Base-by-base conservation (phyloP, 2,888 invertebrate species). In the Philopedon plagiatum region DNA sequence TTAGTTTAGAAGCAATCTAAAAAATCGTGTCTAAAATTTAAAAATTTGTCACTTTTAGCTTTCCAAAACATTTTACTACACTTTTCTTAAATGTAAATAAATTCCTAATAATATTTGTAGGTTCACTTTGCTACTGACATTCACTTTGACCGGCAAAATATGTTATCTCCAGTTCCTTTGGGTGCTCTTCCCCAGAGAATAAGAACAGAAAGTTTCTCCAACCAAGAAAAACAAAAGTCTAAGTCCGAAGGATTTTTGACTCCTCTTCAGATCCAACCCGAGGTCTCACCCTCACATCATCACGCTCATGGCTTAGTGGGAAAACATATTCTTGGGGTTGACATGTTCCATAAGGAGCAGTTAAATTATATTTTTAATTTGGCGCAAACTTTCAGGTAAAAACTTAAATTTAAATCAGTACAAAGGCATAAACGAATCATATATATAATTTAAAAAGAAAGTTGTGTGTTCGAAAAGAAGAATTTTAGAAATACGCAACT, bases 301-400 rank as follows among this genome's bases (percentile, higher is more conserved):
- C 51, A 80, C 41, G 83, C 86, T 81, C 88, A 89, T 68, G 87
- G 87, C 0, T 83, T 93, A 23, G 86, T 88, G 41, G 93, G 94
- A 2, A 94, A 94, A 83, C 94, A 95, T 83, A 89, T 99, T 73
- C 86, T 99, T 0, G 90, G 93, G 0, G 97, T 96, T 0, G 93
- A 93, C 79, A 91, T 92, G 85, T 97, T 99, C 81, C 91, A 85
- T 75, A 96, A 96, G 85, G 96, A 97, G 72, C 92, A 94, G 77
- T 87, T 99, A 0, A 97, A 98, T 84, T 94, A 95, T 69, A 91
- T 99, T 75, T 98, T 99, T 86, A 95, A 98, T 85, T 87, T 98
- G 76, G 98, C 99, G 0, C 97, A 97, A 84, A 90, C 91, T 58
- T 93, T 95, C 85, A 92, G 95, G 73, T 75, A 69, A 57, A 32